Conservation (phyloP, 2,113 vertebrate species). For the Amia ocellicauda region DNA sequence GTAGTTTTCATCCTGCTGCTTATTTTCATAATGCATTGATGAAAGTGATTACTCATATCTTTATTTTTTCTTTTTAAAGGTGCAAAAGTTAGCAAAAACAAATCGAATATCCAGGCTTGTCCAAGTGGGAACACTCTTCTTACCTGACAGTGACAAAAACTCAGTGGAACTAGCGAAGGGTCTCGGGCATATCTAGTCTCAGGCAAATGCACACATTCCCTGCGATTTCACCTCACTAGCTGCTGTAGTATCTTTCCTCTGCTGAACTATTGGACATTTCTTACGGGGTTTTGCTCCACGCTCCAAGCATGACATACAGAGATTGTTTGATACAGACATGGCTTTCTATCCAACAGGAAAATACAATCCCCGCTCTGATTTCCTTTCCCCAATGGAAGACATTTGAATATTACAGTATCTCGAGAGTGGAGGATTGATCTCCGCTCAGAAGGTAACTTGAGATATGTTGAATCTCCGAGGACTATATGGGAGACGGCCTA, state of each 20-base stretch:
- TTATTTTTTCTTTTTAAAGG: constrained; percentile 45
- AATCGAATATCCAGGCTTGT: constrained; percentile 26
- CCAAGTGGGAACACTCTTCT: constrained; percentile 3
- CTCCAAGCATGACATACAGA: too few species aligned
- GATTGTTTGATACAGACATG: too few species aligned
- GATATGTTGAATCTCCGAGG: too few species aligned
- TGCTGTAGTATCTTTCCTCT: too few species aligned
- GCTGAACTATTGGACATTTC: too few species aligned
- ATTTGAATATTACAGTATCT: constrained; percentile 41
- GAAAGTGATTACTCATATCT: too few species aligned
- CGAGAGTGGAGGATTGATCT: constrained; percentile 35
- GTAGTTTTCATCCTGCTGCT: constrained; percentile 54
- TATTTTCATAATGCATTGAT: constrained; percentile 41
- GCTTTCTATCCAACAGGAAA: too few species aligned
- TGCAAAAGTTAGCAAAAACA: constrained; percentile 59
- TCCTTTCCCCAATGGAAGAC: constrained; percentile 58
- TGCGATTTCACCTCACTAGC: not conserved
- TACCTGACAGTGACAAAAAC: constrained; percentile 5
- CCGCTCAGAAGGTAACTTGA: not conserved
- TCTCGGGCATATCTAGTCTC: not conserved
- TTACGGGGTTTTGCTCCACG: too few species aligned
- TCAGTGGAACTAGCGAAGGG: constrained; percentile 1
- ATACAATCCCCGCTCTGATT: constrained; percentile 8
- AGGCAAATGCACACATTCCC: not conserved
- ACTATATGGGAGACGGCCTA: too few species aligned